Evolutionary conservation across 2,888 invertebrate genomes (phyloP).

Genomic region (Deroplatys truncata): DNA sequence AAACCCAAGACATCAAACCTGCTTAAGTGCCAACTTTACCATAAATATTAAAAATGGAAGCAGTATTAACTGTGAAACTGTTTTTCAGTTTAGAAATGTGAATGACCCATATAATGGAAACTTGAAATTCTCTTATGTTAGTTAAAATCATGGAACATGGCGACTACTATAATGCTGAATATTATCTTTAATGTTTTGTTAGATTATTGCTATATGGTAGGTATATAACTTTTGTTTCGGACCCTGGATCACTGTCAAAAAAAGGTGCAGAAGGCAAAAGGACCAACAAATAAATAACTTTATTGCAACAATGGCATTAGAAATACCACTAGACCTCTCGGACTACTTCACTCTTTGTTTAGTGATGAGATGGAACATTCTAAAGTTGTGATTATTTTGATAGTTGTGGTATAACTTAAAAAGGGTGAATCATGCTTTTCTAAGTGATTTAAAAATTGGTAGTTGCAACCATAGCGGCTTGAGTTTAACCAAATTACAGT

Average conservation of each 20-base stretch:
- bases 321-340: neutral
- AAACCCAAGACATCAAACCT: too few species aligned
- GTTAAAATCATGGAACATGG: too few species aligned
- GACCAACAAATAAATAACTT: neutral
- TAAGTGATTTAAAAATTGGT: neutral
- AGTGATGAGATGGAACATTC: neutral
- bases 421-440: too few species aligned
- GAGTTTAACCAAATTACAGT: neutral
- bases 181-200: neutral
- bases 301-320: neutral
- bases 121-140: too few species aligned
- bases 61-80: too few species aligned
- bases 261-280: conserved; percentile 41
- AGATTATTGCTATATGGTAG: too few species aligned
- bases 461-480: neutral
- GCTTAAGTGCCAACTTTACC: too few species aligned
- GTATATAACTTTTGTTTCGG: neutral
- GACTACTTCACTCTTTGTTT: neutral
- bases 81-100: too few species aligned
- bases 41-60: too few species aligned
- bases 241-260: conserved; percentile 39
- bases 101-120: too few species aligned
- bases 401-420: neutral
- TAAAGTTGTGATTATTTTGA: neutral
- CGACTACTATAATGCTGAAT: too few species aligned